These are phyloP conservation scores for Carpatolechia fugitivella DNA, from an alignment of 2,888 invertebrate genomes.

Conservation along the genomic window DNA sequence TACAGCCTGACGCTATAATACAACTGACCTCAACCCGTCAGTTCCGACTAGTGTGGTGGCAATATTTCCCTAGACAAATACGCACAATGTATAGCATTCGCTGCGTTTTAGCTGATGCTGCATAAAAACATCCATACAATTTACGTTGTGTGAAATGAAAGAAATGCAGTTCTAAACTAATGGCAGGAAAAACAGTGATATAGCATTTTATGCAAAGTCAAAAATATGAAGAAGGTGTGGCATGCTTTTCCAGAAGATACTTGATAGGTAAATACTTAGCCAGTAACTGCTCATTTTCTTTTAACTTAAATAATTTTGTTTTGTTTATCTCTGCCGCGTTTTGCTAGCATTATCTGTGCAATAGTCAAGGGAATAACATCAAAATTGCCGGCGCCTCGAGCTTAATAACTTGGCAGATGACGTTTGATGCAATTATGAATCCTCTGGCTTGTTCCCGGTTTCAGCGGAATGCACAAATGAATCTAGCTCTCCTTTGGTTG, in stretches of 20 bases:
- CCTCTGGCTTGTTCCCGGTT: background rate
- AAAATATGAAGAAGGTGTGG: too few species aligned
- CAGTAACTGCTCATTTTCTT: too few species aligned
- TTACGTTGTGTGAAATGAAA: too few species aligned
- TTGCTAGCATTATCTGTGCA: background rate
- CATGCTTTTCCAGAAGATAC: too few species aligned
- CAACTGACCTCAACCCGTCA: background rate
- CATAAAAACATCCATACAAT: too few species aligned
- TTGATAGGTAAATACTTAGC: too few species aligned
- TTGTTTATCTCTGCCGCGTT: background rate
- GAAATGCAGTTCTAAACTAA: too few species aligned
- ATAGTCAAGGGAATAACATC: conserved; percentile 28
- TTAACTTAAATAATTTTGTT: background rate
- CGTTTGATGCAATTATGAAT: conserved; percentile 44
- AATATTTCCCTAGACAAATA: background rate
- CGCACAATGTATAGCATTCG: background rate
- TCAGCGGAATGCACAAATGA: background rate
- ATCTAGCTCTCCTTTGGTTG: background rate
- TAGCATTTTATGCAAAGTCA: too few species aligned
- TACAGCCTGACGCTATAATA: background rate
- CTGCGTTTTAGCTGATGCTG: too few species aligned
- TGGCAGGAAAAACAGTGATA: too few species aligned
- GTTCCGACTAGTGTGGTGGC: background rate
- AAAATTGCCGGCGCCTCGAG: conserved; percentile 36
- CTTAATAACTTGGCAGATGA: conserved; percentile 43